phyloP scores from a whole-genome alignment of 2,797 vertebrate genomes.

The Epinephelus awoara region DNA sequence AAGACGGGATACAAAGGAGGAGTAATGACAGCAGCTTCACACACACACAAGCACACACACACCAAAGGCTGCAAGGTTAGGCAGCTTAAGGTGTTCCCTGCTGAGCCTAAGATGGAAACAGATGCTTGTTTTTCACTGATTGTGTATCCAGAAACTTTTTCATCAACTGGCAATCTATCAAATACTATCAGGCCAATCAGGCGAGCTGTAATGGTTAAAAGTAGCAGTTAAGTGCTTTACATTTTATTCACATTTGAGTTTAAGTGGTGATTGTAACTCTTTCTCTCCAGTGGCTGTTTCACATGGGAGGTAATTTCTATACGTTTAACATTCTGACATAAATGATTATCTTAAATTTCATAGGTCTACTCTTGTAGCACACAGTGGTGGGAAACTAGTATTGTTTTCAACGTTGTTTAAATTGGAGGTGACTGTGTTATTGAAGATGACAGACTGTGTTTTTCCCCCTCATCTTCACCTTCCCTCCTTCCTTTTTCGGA shows the following conservation, averaged over 20 bases:
- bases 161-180: slow-evolving; percentile 70
- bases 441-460: slow-evolving; percentile 34
- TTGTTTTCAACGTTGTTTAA: slow-evolving; percentile 32
- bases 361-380: slow-evolving; percentile 10
- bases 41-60: slow-evolving; percentile 16
- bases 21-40: slow-evolving; percentile 28
- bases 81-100: slow-evolving; percentile 76
- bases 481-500: not conserved
- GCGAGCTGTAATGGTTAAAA: slow-evolving; percentile 2
- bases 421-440: slow-evolving; percentile 27
- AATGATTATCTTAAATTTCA: slow-evolving; percentile 8
- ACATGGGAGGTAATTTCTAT: slow-evolving; percentile 7
- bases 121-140: slow-evolving; percentile 78
- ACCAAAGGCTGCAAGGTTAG: slow-evolving; percentile 34
- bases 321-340: slow-evolving; percentile 15
- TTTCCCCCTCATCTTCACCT: not conserved
- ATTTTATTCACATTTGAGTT: slow-evolving; percentile 8
- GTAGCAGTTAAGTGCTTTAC: not conserved
- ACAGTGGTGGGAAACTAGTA: slow-evolving; percentile 20
- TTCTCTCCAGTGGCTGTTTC: slow-evolving; percentile 20
- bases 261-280: not conserved
- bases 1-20: slow-evolving; percentile 25
- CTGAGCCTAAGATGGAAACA: slow-evolving; percentile 84
- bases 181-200: slow-evolving; percentile 18
- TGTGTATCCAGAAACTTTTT: slow-evolving; percentile 81